Base-by-base conservation (phyloP, 2,888 invertebrate species). In the Brachypalpus laphriformis region DNA sequence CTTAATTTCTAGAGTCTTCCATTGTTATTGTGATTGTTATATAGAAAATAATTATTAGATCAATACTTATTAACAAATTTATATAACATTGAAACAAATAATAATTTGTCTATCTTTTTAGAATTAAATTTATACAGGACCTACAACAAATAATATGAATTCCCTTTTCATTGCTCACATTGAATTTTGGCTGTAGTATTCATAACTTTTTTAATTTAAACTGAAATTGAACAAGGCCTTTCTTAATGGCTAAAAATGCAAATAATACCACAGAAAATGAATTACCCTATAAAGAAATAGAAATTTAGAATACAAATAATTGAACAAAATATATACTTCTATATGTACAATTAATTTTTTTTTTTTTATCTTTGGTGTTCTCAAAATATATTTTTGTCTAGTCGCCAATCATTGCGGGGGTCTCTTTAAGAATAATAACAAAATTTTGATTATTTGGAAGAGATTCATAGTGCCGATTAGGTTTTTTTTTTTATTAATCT, bases 281-380 rank as follows among this genome's bases (percentile, higher is more conserved):
- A 16, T 49, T 68, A 78, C 16, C 34, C 47, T 74, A 78, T 75
- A 16, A 63, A 18, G 25, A 75, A 37, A 54, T 47, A 49, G 18
- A 22, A 63, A 65, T 66, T 66, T 71, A 65, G 80, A 75, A 66
- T 61, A 34, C 70, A 57, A 54, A 16, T 78, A 57, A 14, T 65
- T 54, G 51, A 63, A 71, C 75, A 80, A 49, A 70, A 70, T 28
- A 59, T 47, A 40, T 63, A 54, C 28, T 66, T 76, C 45, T 59
- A 65, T 81, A 85, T 76, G 37, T 85, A 81, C 85, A 85, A 59
- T 37, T 20, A 8, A 14, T 59, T 40, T 51, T 56, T 70, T 14
- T 70, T 59, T 37, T 68, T 22, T 59, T 51, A 81, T 85, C 85
- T 85, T 85, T 85, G 85, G 85, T 85, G 65, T 80, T 61, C 22